These are phyloP conservation scores for Dunckerocampus dactyliophorus DNA, from an alignment of 2,113 vertebrate species.

Conservation along the genomic window DNA sequence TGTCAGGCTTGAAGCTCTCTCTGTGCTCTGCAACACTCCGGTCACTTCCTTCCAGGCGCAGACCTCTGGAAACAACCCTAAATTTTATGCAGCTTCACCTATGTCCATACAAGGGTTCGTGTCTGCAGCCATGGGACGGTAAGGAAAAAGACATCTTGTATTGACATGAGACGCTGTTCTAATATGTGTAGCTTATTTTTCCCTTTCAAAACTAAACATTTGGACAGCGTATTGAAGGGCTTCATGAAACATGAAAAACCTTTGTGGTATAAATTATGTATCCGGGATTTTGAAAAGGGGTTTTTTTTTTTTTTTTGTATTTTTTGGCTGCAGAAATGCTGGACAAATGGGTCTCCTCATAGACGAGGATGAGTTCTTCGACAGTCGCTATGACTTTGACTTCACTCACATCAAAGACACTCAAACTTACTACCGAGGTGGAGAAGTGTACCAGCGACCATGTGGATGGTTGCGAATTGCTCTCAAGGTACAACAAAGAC, in stretches of 20 bases:
- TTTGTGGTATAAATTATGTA: no score
- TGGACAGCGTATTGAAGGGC: no score
- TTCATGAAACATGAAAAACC: no score
- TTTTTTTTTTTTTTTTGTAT: no score
- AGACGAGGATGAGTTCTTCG: conserved; percentile 10
- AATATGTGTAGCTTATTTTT: no score
- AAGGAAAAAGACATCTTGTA: no score
- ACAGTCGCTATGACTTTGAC: background rate
- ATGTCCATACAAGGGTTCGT: background rate
- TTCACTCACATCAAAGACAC: conserved; percentile 2
- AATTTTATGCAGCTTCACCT: background rate
- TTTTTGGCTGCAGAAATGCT: background rate
- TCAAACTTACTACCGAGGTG: background rate
- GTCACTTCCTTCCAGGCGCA: background rate
- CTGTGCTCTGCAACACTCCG: background rate
- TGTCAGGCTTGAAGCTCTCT: background rate
- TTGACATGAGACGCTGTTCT: no score
- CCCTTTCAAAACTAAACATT: no score
- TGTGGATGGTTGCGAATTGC: conserved; percentile 6
- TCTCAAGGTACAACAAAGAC: conserved; percentile 3
- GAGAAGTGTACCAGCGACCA: conserved; percentile 4
- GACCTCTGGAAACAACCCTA: background rate
- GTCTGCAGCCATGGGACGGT: background rate
- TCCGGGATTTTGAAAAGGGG: no score
- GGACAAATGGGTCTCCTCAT: background rate